Percentiles rank a stretch among this genome's conserved stretches.
phyloP scores from a whole-genome alignment of 2,888 invertebrate genomes.

The Andrena dorsata region DNA sequence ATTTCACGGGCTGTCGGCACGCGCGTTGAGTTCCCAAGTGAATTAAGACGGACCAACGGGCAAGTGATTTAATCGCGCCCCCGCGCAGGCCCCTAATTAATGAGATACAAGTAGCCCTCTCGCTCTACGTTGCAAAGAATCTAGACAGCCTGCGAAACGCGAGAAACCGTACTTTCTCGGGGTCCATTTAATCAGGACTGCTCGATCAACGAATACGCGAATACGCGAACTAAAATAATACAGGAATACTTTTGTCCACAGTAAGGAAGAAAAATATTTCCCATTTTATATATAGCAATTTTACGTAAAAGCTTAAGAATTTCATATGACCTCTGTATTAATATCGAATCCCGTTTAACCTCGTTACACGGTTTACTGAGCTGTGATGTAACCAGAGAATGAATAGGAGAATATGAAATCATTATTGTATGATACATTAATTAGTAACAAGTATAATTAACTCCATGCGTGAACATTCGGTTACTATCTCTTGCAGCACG shows the following conservation, averaged over 20 bases:
- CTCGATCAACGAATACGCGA: slow-evolving; percentile 26
- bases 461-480: neutral
- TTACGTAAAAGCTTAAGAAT: neutral
- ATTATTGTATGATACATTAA: neutral
- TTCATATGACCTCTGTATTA: neutral
- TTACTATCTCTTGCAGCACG: neutral
- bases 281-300: neutral
- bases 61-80: neutral
- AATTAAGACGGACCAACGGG: neutral
- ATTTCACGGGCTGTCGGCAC: neutral
- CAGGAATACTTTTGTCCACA: neutral
- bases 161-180: slow-evolving; percentile 20
- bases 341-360: neutral
- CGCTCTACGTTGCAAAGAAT: neutral
- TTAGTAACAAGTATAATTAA: neutral
- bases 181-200: slow-evolving; percentile 38
- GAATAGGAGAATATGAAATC: neutral
- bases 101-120: slow-evolving; percentile 10
- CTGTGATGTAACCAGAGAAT: slow-evolving; percentile 10
- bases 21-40: neutral
- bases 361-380: neutral
- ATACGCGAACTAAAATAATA: neutral
- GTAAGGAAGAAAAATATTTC: neutral
- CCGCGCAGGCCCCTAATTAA: slow-evolving; percentile 28
- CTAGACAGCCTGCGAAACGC: slow-evolving; percentile 5